These are phyloP conservation scores for Tursiops truncatus DNA, from an alignment of 2,113 vertebrate species.

Conservation along the genomic window DNA sequence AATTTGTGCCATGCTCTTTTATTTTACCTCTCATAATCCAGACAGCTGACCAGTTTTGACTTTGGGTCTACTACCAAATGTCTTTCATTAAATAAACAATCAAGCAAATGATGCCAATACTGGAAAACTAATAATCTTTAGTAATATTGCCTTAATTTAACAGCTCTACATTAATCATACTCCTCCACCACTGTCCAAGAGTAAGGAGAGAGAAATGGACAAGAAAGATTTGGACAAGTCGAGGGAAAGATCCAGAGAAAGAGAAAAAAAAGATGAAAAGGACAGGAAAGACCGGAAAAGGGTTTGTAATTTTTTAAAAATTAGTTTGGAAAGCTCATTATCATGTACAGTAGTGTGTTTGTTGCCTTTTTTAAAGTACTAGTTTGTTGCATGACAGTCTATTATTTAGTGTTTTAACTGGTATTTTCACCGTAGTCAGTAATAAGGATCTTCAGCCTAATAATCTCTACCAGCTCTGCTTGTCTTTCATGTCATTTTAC, in stretches of 20 bases:
- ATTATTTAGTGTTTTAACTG: conserved; percentile 54
- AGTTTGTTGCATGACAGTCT: conserved; percentile 43
- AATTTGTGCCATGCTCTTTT: conserved; percentile 53
- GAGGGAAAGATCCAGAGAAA: conserved; percentile 93
- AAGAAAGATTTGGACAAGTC: conserved; percentile 95
- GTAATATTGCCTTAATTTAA: conserved; percentile 89
- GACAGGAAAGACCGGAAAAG: conserved; percentile 93
- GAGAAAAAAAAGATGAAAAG: conserved; percentile 94
- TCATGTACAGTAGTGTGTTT: conserved; percentile 19
- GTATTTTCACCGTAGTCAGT: conserved; percentile 50
- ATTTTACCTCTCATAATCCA: conserved; percentile 60
- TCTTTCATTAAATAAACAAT: conserved; percentile 66
- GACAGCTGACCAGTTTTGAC: conserved; percentile 59
- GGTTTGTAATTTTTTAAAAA: conserved; percentile 86
- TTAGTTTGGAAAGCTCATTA: conserved; percentile 72
- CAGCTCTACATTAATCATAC: conserved; percentile 95
- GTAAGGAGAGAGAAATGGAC: conserved; percentile 93
- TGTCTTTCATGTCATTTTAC: conserved; percentile 61
- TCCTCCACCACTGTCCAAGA: conserved; percentile 91
- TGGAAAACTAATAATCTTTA: conserved; percentile 82
- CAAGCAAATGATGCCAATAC: conserved; percentile 26
- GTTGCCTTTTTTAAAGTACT: conserved; percentile 58
- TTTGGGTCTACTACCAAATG: conserved; percentile 59
- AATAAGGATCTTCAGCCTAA: conserved; percentile 57
- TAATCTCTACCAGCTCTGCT: conserved; percentile 57